These are phyloP conservation scores for Triplophysa siluroides DNA, from an alignment of 2,113 vertebrate genomes.

Conservation along the genomic window DNA sequence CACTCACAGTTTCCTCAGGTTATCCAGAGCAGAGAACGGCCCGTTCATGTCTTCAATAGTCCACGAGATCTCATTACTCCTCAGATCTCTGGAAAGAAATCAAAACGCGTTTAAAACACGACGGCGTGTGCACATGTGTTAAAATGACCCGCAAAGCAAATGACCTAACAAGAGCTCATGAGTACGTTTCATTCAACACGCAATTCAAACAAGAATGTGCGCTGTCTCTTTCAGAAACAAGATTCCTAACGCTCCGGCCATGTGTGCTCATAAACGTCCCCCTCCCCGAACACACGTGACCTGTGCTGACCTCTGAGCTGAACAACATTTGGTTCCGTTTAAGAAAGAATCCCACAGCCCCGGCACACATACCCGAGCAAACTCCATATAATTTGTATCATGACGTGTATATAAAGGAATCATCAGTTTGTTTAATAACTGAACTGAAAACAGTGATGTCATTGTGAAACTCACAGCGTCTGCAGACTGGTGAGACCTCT, in stretches of 20 bases:
- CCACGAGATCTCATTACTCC: constrained; percentile 97
- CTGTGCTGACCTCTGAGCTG: constrained; percentile 64
- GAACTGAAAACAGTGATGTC: not conserved
- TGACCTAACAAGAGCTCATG: too few species aligned
- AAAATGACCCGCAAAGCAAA: not conserved
- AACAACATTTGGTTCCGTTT: constrained; percentile 72
- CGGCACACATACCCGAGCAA: not conserved
- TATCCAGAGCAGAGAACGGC: constrained; percentile 91
- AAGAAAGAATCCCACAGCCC: constrained; percentile 39
- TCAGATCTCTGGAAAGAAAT: constrained; percentile 79
- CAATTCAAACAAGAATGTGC: not conserved
- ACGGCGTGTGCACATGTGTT: too few species aligned
- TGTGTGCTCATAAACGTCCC: constrained; percentile 29
- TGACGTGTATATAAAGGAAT: too few species aligned
- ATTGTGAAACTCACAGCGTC: constrained; percentile 57
- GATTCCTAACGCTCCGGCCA: not conserved
- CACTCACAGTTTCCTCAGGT: constrained; percentile 86
- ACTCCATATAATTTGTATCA: not conserved
- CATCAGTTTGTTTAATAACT: not conserved
- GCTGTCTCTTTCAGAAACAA: not conserved
- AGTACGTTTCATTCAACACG: too few species aligned
- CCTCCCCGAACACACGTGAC: constrained; percentile 62
- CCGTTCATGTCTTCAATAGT: constrained; percentile 99
- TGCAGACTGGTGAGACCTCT: constrained; percentile 87
- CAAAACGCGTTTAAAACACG: constrained; percentile 10